Percentiles rank a stretch among this genome's conserved stretches.
Evolutionary conservation across 2,888 invertebrate species (phyloP).

Genomic region (Ectropis crepuscularia): DNA sequence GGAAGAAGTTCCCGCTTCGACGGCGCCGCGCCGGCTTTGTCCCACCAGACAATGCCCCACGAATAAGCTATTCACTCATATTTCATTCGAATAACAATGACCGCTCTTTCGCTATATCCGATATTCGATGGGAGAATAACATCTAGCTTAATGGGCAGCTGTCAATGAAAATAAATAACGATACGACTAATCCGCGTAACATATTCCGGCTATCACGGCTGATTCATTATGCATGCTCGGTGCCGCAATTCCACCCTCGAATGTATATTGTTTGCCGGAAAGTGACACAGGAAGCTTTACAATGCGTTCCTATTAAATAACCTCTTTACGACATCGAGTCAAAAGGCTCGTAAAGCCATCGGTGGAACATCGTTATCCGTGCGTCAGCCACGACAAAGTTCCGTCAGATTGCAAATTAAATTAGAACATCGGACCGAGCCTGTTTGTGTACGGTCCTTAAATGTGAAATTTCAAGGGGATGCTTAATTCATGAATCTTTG

Average conservation of each 20-base stretch:
- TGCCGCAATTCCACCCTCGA: slow-evolving; percentile 50
- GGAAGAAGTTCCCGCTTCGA: slow-evolving; percentile 61
- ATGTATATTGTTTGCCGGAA: slow-evolving; percentile 57
- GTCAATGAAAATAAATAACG: slow-evolving; percentile 45
- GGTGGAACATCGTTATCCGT: slow-evolving; percentile 64
- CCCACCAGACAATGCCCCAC: slow-evolving; percentile 66
- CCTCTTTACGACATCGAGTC: slow-evolving; percentile 63
- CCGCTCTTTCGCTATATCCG: slow-evolving; percentile 67
- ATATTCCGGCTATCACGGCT: slow-evolving; percentile 38
- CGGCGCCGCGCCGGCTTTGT: slow-evolving; percentile 60
- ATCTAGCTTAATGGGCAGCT: slow-evolving; percentile 43
- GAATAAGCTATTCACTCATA: slow-evolving; percentile 69
- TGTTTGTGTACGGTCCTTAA: slow-evolving; percentile 69
- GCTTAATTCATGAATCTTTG: slow-evolving; percentile 79
- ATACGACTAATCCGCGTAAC: slow-evolving; percentile 39
- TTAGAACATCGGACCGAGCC: slow-evolving; percentile 68
- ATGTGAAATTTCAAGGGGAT: slow-evolving; percentile 74
- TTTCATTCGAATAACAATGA: slow-evolving; percentile 74
- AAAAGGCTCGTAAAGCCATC: slow-evolving; percentile 60
- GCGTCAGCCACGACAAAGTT: slow-evolving; percentile 69
- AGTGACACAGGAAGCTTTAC: slow-evolving; percentile 62
- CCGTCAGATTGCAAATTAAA: slow-evolving; percentile 74
- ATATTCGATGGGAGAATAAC: slow-evolving; percentile 64
- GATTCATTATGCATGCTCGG: slow-evolving; percentile 49
- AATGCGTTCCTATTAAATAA: slow-evolving; percentile 63